These are phyloP conservation scores for Tetragonula clypearis DNA, from an alignment of 1,140 invertebrate genomes.

Conservation along the genomic window DNA sequence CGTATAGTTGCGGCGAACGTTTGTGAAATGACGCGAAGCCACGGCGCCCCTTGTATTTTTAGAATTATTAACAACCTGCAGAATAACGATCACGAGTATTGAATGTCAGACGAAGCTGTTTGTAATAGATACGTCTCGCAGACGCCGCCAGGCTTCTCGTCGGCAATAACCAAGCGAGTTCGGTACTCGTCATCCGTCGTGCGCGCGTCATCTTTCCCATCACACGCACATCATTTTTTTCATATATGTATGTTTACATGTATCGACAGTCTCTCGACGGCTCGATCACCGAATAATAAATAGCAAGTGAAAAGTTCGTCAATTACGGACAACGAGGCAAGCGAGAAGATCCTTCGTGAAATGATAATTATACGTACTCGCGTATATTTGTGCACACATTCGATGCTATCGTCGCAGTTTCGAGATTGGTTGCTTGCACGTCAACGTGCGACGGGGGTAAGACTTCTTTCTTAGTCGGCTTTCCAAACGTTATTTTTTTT, in stretches of 20 bases:
- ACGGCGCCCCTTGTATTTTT: constrained; percentile 43
- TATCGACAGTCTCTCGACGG: neutral
- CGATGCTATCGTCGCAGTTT: neutral
- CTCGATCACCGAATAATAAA: constrained; percentile 37
- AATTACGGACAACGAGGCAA: constrained; percentile 17
- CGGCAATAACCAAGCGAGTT: constrained; percentile 42
- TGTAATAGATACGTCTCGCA: constrained; percentile 50
- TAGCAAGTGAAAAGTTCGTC: constrained; percentile 14
- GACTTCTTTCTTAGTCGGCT: constrained; percentile 7
- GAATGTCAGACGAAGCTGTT: constrained; percentile 50
- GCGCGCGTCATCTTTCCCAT: no score
- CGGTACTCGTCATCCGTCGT: constrained; percentile 31
- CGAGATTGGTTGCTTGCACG: constrained; percentile 11
- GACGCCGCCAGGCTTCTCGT: constrained; percentile 46
- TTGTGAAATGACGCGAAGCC: constrained; percentile 28
- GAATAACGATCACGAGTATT: constrained; percentile 53
- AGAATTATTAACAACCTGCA: constrained; percentile 55
- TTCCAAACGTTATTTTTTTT: neutral
- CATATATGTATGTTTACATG: neutral
- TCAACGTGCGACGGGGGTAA: neutral
- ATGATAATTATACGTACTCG: constrained; percentile 24
- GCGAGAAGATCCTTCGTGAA: constrained; percentile 32
- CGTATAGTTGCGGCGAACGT: no score
- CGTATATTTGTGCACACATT: neutral
- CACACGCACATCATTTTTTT: neutral